Evolutionary conservation across 2,888 invertebrate species (phyloP).

Genomic region (Epistrophe grossulariae): DNA sequence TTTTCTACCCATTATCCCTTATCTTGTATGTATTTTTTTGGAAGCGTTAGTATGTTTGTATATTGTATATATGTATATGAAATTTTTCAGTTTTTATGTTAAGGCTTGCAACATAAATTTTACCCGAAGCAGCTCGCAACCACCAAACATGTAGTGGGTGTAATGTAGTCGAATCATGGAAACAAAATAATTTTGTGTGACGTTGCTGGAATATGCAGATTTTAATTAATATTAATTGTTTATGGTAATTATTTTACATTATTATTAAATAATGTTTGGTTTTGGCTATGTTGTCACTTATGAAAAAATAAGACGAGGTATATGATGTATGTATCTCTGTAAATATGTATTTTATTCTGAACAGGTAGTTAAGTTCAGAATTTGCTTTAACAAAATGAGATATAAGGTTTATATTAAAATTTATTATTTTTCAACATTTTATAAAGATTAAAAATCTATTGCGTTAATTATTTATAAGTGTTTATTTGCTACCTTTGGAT

Average conservation of each 20-base stretch:
- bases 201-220: constrained; percentile 14
- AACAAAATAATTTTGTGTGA: neutral
- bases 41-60: neutral
- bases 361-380: too few relatives aligned
- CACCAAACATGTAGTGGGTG: neutral
- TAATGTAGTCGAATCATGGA: constrained; percentile 16
- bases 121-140: neutral
- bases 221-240: constrained; percentile 28
- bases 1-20: neutral
- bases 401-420: too few relatives aligned
- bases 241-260: constrained; percentile 16
- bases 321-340: too few relatives aligned
- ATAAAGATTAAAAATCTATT: too few relatives aligned
- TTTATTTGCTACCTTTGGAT: too few relatives aligned
- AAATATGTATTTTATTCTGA: too few relatives aligned
- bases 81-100: neutral
- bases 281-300: neutral
- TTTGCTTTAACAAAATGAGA: too few relatives aligned
- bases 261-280: neutral
- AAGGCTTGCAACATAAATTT: neutral
- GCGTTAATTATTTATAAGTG: too few relatives aligned
- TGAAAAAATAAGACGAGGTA: neutral
- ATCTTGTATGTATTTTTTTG: neutral
- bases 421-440: too few relatives aligned
- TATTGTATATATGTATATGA: neutral